Percentiles rank a stretch among this genome's conserved stretches.
Conservation (phyloP, 2,113 vertebrate genomes). For the Ardeotis arabs region DNA sequence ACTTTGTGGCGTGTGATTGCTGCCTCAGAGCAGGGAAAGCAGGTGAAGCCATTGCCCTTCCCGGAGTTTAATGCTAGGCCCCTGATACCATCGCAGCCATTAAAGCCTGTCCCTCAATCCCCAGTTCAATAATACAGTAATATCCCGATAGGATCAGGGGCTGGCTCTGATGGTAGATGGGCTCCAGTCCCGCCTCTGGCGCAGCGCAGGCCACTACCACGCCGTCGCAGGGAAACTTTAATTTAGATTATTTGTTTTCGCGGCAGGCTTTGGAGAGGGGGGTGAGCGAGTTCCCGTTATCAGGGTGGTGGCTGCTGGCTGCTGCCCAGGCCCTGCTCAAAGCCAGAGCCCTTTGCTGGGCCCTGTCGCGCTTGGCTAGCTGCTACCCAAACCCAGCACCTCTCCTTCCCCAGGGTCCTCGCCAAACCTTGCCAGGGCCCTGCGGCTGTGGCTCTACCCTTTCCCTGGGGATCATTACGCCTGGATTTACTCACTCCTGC, state of each 20-base stretch:
- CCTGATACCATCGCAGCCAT: neutral
- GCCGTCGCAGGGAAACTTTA: neutral
- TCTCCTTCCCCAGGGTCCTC: neutral
- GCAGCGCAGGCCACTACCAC: neutral
- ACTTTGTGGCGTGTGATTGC: neutral
- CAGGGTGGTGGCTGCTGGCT: neutral
- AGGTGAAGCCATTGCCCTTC: neutral
- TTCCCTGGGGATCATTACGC: neutral
- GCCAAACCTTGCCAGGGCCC: neutral
- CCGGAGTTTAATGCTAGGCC: neutral
- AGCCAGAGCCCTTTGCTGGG: neutral
- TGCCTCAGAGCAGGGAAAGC: neutral
- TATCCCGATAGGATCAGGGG: slow-evolving; percentile 25
- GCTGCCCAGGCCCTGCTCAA: neutral
- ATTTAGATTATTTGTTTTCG: slow-evolving; percentile 8
- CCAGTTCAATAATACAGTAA: slow-evolving; percentile 24
- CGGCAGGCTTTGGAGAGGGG: neutral
- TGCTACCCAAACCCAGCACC: neutral
- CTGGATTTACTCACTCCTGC: neutral
- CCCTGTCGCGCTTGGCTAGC: neutral
- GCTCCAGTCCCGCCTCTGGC: neutral
- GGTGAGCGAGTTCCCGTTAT: neutral
- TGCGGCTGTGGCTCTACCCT: neutral
- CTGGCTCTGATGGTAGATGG: slow-evolving; percentile 23
- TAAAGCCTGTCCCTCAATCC: slow-evolving; percentile 34